phyloP scores from a whole-genome alignment of 2,888 invertebrate genomes.

The Cerceris rybyensis region DNA sequence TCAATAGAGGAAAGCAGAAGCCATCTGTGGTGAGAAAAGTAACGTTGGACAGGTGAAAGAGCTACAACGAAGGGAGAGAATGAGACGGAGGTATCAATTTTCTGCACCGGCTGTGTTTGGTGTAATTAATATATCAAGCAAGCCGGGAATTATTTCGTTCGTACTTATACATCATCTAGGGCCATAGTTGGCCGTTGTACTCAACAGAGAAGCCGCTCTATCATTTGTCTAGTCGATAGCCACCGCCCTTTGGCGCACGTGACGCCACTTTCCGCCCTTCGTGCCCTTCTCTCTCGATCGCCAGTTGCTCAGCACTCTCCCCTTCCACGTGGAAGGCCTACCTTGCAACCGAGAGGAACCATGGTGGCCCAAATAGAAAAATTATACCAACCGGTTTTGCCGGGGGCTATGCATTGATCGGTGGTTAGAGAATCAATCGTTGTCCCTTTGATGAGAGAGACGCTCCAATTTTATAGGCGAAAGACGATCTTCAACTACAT shows the following conservation, averaged over 20 bases:
- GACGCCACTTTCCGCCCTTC: conserved; percentile 50
- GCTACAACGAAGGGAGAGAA: background rate
- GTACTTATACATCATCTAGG: conserved; percentile 21
- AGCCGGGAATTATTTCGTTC: conserved; percentile 52
- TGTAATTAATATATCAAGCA: conserved; percentile 72
- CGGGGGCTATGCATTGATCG: background rate
- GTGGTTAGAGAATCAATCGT: conserved; percentile 9
- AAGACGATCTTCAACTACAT: too few relatives aligned
- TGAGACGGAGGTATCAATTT: conserved; percentile 67
- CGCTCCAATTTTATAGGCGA: too few relatives aligned
- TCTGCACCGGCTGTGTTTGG: conserved; percentile 68
- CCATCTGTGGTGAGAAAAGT: conserved; percentile 6
- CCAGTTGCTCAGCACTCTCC: conserved; percentile 21
- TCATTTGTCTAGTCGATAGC: conserved; percentile 68
- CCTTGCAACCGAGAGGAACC: conserved; percentile 10
- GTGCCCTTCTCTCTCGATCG: conserved; percentile 27
- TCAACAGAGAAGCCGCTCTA: conserved; percentile 56
- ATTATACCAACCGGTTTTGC: conserved; percentile 13
- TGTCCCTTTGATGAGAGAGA: background rate
- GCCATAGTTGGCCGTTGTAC: conserved; percentile 20
- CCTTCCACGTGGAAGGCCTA: background rate
- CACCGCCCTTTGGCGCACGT: conserved; percentile 53
- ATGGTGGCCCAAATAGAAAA: background rate
- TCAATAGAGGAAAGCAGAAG: too few relatives aligned
- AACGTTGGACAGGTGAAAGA: conserved; percentile 50